A percentile compares a stretch with the other conserved stretches of the same genome.
phyloP scores from a whole-genome alignment of 2,888 invertebrate species.

The Plebejus melissa region DNA sequence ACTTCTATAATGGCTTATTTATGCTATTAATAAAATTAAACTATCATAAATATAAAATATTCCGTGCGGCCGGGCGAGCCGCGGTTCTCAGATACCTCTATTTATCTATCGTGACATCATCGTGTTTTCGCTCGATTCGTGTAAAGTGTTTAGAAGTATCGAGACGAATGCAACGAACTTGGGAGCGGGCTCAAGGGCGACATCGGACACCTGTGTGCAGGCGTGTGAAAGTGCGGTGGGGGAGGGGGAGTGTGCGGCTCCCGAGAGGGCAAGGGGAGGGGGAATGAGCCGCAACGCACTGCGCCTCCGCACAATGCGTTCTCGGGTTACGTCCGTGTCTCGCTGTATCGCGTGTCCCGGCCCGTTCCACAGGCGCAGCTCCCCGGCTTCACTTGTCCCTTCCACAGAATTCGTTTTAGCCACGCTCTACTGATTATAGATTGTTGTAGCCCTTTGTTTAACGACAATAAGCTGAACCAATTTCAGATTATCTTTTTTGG shows the following conservation, averaged over 20 bases:
- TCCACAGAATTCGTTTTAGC: conserved; percentile 64
- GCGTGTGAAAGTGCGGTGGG: conserved; percentile 67
- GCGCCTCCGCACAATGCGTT: conserved; percentile 73
- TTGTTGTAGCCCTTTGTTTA: conserved; percentile 41
- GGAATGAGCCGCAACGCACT: conserved; percentile 63
- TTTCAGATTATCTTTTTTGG: background rate
- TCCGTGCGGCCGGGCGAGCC: background rate
- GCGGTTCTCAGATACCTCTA: background rate
- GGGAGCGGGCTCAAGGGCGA: conserved; percentile 71
- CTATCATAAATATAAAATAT: conserved; percentile 15
- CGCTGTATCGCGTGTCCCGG: conserved; percentile 58
- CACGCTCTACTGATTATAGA: conserved; percentile 56
- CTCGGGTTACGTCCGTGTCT: conserved; percentile 73
- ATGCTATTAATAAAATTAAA: conserved; percentile 13
- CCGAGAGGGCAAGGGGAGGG: conserved; percentile 36
- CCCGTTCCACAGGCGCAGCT: conserved; percentile 43
- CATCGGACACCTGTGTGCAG: conserved; percentile 74
- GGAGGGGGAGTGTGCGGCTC: conserved; percentile 35
- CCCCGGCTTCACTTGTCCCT: conserved; percentile 56
- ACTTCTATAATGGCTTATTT: conserved; percentile 12
- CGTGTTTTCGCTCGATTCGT: conserved; percentile 2
- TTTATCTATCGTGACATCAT: conserved; percentile 23
- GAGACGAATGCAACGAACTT: conserved; percentile 54
- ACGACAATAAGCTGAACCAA: conserved; percentile 9
- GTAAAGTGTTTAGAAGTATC: conserved; percentile 31